phyloP scores from a whole-genome alignment of 2,888 invertebrate species.

The Pterostichus niger region DNA sequence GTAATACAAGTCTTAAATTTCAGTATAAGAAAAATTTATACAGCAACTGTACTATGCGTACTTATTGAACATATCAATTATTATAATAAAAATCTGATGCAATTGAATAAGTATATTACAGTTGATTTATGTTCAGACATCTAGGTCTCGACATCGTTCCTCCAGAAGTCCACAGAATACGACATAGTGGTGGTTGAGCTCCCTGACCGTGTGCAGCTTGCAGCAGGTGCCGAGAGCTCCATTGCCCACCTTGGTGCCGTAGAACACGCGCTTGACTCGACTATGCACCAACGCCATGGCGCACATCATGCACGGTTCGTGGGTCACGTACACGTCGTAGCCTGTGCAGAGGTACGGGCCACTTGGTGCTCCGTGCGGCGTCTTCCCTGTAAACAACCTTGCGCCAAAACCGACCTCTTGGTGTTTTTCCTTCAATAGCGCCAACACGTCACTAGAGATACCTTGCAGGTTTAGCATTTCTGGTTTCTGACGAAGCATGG shows the following conservation, averaged over 20 bases:
- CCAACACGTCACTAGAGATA: constrained; percentile 76
- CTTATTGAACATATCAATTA: too few relatives aligned
- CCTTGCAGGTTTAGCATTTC: constrained; percentile 73
- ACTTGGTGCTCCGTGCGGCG: constrained; percentile 73
- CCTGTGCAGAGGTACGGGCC: constrained; percentile 92
- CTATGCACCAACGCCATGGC: constrained; percentile 97
- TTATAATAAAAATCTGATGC: too few relatives aligned
- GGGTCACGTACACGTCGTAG: constrained; percentile 89
- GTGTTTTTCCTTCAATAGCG: constrained; percentile 75
- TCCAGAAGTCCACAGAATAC: constrained; percentile 85
- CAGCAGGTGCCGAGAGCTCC: constrained; percentile 87
- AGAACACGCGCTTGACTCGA: constrained; percentile 91
- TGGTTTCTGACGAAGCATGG: constrained; percentile 64
- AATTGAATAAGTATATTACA: not conserved
- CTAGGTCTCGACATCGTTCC: constrained; percentile 73
- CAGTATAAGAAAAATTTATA: too few relatives aligned
- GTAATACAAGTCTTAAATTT: not conserved
- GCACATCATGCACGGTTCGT: constrained; percentile 97
- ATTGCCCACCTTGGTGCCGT: constrained; percentile 78
- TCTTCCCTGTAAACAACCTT: constrained; percentile 74
- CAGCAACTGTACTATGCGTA: too few relatives aligned
- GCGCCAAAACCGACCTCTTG: constrained; percentile 78
- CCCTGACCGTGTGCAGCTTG: constrained; percentile 87
- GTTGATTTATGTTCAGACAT: constrained; percentile 42
- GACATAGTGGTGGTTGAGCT: constrained; percentile 95